phyloP scores from a whole-genome alignment of 2,113 vertebrate genomes.

The Actenoides hombroni region DNA sequence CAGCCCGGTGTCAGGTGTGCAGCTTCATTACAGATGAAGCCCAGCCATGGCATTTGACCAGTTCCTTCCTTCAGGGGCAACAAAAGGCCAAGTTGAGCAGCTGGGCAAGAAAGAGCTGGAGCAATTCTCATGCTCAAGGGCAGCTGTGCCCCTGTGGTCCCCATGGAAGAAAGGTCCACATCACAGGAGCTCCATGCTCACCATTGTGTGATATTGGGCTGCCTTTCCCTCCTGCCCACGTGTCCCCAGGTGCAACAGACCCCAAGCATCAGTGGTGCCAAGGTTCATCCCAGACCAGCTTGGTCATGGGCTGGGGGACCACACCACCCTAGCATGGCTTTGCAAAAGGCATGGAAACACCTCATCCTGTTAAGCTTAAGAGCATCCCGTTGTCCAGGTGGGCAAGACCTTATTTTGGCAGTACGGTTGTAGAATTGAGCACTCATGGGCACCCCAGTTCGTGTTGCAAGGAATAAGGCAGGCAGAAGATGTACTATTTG shows the following conservation, averaged over 20 bases:
- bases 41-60: not conserved
- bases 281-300: not conserved
- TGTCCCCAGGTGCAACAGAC: not conserved
- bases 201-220: not conserved
- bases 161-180: not conserved
- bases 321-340: not conserved
- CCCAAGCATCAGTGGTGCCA: not conserved
- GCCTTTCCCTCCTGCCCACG: not conserved
- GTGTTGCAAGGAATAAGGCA: not conserved
- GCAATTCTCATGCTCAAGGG: not conserved
- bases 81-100: not conserved
- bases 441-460: not conserved
- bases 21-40: not conserved
- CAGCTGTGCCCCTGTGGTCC: rapidly evolving
- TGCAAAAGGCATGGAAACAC: not conserved
- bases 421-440: not conserved
- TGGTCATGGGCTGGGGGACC: not conserved
- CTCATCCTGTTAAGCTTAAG: not conserved
- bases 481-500: not conserved
- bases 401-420: not conserved
- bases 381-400: not conserved
- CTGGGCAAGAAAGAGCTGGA: rapidly evolving
- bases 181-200: not conserved
- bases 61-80: not conserved
- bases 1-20: not conserved